Evolutionary conservation across 2,888 invertebrate genomes (phyloP), one percentile per base, ranked within the genome.

Genomic region (Heliconius erato): DNA sequence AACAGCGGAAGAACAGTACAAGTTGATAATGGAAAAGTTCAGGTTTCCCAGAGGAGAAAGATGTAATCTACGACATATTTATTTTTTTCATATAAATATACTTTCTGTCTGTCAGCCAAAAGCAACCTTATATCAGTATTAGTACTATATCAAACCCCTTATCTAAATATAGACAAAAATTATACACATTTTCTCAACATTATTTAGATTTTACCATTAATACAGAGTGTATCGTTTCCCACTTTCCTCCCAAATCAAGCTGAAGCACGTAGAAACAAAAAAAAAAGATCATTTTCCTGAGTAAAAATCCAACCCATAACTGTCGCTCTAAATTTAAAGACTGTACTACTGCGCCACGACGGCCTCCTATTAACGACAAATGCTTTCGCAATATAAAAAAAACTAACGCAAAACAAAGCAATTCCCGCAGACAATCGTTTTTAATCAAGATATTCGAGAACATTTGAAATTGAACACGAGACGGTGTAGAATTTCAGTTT

Each of bases 381-480:
- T 80, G 79, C 81, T 54, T 40, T 67, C 65, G 79, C 69, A 79
- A 82, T 72, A 49, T 89, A 91, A 91, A 91, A 89, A 28, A 89
- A 88, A 90, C 88, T 87, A 87, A 82, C 86, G 87, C 71, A 59
- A 85, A 84, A 87, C 86, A 87, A 87, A 86, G 83, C 84, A 86
- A 85, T 84, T 86, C 85, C 86, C 85, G 86, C 88, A 86, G 87
- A 87, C 89, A 89, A 90, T 90, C 89, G 89, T 88, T 91, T 89
- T 90, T 90, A 91, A 92, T 91, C 91, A 90, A 89, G 88, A 90
- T 89, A 89, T 89, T 88, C 88, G 87, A 89, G 88, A 87, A 87
- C 86, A 84, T 86, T 86, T 86, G 86, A 86, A 85, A 86, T 83
- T 82, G 84, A 80, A 84, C 82, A 84, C 84, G 83, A 82, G 79